phyloP scores from a whole-genome alignment of 92 coral and sea anemone genomes.

The Parazoanthus atlanticus region DNA sequence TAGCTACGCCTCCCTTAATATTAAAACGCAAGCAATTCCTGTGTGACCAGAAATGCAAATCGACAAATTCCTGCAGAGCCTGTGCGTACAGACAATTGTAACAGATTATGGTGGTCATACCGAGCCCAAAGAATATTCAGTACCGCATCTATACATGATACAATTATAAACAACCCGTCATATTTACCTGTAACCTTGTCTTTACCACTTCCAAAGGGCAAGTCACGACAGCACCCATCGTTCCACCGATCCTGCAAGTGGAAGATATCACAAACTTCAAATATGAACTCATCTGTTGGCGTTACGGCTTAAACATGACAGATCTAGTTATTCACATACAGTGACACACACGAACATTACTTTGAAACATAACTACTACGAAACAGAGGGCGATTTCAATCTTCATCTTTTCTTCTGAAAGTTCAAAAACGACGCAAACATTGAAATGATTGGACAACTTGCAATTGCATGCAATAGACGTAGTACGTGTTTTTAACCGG shows the following conservation, averaged over 20 bases:
- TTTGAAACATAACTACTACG: neutral
- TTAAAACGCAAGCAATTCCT: neutral
- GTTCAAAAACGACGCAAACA: no score
- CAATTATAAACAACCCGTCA: neutral
- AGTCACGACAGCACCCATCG: constrained; percentile 88
- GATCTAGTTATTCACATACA: neutral
- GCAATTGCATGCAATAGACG: neutral
- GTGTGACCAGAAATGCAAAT: constrained; percentile 10
- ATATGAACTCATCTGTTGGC: neutral
- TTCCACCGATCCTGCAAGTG: constrained; percentile 83
- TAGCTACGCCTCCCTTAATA: neutral
- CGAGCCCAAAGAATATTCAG: neutral
- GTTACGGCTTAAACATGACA: neutral
- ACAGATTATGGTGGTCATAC: no score
- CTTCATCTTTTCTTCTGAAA: neutral
- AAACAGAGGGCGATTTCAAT: neutral
- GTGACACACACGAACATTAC: neutral
- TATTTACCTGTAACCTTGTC: constrained; percentile 87
- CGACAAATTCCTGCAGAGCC: neutral
- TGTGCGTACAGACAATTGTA: neutral
- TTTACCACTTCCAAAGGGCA: constrained; percentile 97
- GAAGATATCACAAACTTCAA: no score
- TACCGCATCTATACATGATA: neutral
- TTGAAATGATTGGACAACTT: neutral
- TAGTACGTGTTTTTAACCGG: neutral